Conservation (phyloP, 2,888 invertebrate species). For the Anaspis maculata region DNA sequence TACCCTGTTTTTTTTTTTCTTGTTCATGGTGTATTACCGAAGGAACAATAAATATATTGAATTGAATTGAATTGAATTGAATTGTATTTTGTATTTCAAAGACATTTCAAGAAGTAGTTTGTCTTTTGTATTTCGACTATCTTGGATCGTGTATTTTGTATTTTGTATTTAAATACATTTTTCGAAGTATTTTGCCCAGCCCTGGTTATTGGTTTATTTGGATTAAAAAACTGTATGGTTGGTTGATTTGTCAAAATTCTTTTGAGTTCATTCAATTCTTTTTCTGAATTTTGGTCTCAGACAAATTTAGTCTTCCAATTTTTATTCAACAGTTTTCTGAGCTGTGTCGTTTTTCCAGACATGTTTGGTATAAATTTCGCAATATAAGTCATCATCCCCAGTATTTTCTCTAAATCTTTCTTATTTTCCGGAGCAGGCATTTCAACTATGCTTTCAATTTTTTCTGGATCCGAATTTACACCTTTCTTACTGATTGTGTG, state of each 20-base stretch:
- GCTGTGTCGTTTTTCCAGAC: neutral
- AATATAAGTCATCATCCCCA: slow-evolving; percentile 1
- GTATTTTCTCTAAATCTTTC: neutral
- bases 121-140: too few species aligned
- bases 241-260: neutral
- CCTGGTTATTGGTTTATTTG: neutral
- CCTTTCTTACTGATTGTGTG: neutral
- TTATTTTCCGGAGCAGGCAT: neutral
- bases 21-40: too few species aligned
- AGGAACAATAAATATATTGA: too few species aligned
- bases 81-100: too few species aligned
- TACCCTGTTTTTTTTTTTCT: too few species aligned
- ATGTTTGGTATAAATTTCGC: slow-evolving; percentile 1
- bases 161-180: too few species aligned
- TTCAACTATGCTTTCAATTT: neutral
- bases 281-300: neutral
- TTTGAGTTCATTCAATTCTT: neutral
- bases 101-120: too few species aligned
- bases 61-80: too few species aligned
- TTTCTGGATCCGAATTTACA: neutral
- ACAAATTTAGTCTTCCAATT: too few species aligned
- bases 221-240: slow-evolving; percentile 1
- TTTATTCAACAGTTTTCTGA: neutral
- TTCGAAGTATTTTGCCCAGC: too few species aligned
- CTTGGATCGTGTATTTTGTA: too few species aligned